Base-by-base conservation (phyloP, 37 sponge, comb jelly and placozoan genomes). In the Dysidea cf. avara region DNA sequence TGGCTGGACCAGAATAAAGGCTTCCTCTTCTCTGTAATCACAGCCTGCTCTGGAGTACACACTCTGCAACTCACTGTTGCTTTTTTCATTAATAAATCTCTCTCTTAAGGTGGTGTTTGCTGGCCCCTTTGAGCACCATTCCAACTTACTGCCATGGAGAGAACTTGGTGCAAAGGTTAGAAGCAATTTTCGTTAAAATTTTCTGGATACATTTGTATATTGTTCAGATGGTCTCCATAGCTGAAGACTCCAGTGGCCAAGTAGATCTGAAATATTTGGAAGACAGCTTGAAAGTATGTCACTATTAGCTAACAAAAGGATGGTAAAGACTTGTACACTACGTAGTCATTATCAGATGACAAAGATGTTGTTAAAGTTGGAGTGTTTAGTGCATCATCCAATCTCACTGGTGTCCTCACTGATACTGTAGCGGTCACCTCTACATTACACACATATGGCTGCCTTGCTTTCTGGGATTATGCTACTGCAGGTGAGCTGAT, bases 71-170 rank as follows among this genome's bases (percentile, higher is more conserved):
- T n/a, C n/a, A n/a, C 9, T 43, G 9, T 43, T 43, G 46, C 46
- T 43, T 12, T 43, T 43, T 56, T 13, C 30, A 50, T 18, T 50
- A 18, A 17, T 50, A 17, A 14, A 50, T 50, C 17, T 50, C 16
- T 20, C 55, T 35, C 26, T 56, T 26, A 48, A 82, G 79, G 72
- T 92, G 50, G 87, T 92, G 64, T 82, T 92, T 82, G 83, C 76
- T 28, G 80, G 92, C 50, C 92, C 92, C 9, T 92, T 87, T 92
- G 92, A 92, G 54, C 92, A 92, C 51, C 92, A 92, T 77, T 87
- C 87, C 18, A 87, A 87, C 58, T 55, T 92, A 73, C 79, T 92
- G 52, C 92, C 92, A 78, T 92, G 88, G 88, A 72, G 87, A 83
- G 83, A 86, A 28, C 24, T 83, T 14, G 92, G 92, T 39, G 80